These are phyloP conservation scores for Caradrina clavipalpis DNA, from an alignment of 2,888 invertebrate genomes.

Conservation along the genomic window DNA sequence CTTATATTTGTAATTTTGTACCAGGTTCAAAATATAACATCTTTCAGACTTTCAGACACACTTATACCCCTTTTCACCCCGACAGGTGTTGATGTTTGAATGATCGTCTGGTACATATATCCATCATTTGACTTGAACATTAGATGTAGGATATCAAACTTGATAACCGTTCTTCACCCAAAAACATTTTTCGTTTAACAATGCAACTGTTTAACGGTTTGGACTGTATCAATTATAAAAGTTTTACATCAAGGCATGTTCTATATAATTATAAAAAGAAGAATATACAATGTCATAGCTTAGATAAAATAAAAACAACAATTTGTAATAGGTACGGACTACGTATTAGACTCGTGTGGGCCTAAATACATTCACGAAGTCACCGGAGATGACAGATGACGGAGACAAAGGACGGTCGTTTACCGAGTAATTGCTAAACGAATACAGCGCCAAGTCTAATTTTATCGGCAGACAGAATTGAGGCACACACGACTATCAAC, in stretches of 20 bases:
- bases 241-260: too few relatives aligned
- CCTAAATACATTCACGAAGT: constrained; percentile 14
- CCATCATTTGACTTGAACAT: neutral
- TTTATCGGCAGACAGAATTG: constrained; percentile 50
- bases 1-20: too few relatives aligned
- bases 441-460: constrained; percentile 49
- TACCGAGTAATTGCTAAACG: constrained; percentile 22
- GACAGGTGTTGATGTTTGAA: too few relatives aligned
- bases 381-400: constrained; percentile 12
- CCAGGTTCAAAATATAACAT: too few relatives aligned
- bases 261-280: neutral
- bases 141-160: neutral
- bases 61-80: too few relatives aligned
- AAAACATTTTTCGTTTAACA: neutral
- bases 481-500: constrained; percentile 33
- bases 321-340: constrained; percentile 5
- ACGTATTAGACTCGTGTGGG: constrained; percentile 6
- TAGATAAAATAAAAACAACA: constrained; percentile 4
- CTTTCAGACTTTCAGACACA: too few relatives aligned
- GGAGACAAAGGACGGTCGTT: constrained; percentile 30
- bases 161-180: neutral
- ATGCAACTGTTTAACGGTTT: neutral
- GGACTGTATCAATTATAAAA: neutral
- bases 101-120: neutral
- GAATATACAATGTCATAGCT: constrained; percentile 1